Percentiles rank a stretch among this genome's conserved stretches.
Conservation (phyloP, 2,888 invertebrate genomes). For the Copidosoma aretas region DNA sequence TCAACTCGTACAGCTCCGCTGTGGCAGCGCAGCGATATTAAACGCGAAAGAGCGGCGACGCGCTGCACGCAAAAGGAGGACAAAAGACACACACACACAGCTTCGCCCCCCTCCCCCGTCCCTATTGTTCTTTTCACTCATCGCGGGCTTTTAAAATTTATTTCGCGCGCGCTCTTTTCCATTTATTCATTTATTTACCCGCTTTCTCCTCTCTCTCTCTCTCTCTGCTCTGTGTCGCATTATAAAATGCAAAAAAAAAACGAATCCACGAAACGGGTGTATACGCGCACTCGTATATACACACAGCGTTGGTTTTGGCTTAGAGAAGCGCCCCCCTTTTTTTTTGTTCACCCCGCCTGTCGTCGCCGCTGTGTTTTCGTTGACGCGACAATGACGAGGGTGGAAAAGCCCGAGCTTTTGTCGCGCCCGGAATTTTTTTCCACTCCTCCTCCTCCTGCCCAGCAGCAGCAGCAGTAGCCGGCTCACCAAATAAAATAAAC, state of each 20-base stretch:
- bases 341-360: background rate
- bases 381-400: constrained; percentile 31
- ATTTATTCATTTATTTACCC: background rate
- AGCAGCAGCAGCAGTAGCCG: too few species aligned
- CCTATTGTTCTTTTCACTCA: constrained; percentile 37
- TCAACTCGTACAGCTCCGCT: background rate
- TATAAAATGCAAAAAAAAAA: background rate
- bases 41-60: constrained; percentile 5
- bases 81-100: constrained; percentile 6
- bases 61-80: too few species aligned
- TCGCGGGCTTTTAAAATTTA: constrained; percentile 36
- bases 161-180: constrained; percentile 12
- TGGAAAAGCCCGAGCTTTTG: constrained; percentile 27
- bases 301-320: constrained; percentile 22
- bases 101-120: background rate
- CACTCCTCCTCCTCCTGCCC: background rate
- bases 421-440: constrained; percentile 12
- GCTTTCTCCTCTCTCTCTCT: background rate
- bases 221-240: background rate
- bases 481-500: constrained; percentile 22
- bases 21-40: constrained; percentile 10
- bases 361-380: constrained; percentile 23
- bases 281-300: too few species aligned
- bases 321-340: background rate
- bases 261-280: background rate